phyloP scores from a whole-genome alignment of 2,113 vertebrate genomes.

The Puma concolor region DNA sequence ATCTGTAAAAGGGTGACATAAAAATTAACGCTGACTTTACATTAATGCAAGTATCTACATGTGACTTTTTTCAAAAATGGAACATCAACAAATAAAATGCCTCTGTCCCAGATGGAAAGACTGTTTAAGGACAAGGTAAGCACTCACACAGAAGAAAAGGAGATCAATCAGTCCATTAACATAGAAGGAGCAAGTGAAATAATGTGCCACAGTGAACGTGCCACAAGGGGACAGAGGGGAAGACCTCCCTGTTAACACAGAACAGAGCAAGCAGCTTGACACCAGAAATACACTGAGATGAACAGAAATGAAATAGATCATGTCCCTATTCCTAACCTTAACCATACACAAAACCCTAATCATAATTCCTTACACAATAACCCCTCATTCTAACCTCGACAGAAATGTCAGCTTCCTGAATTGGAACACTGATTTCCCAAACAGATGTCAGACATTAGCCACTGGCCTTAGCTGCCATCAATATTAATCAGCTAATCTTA shows the following conservation, averaged over 20 bases:
- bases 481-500: constrained; percentile 82
- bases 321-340: constrained; percentile 66
- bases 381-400: constrained; percentile 63
- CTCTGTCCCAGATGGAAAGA: not conserved
- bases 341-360: constrained; percentile 58
- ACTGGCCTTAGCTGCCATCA: constrained; percentile 76
- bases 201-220: constrained; percentile 9
- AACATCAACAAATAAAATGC: not conserved
- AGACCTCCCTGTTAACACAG: constrained; percentile 72
- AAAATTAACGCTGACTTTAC: not conserved
- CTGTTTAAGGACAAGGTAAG: constrained; percentile 38
- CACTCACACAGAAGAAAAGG: constrained; percentile 37
- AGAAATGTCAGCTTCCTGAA: constrained; percentile 76
- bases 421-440: constrained; percentile 75
- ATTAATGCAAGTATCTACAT: not conserved
- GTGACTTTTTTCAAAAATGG: not conserved
- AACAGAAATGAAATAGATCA: constrained; percentile 58
- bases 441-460: constrained; percentile 80
- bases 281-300: constrained; percentile 44
- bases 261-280: constrained; percentile 55
- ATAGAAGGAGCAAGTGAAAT: constrained; percentile 58
- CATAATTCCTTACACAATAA: constrained; percentile 73
- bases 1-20: not conserved
- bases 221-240: constrained; percentile 39
- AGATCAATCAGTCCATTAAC: constrained; percentile 64